Conservation (phyloP, 37 sponge, comb jelly and placozoan species). For the Bolinopsis microptera region DNA sequence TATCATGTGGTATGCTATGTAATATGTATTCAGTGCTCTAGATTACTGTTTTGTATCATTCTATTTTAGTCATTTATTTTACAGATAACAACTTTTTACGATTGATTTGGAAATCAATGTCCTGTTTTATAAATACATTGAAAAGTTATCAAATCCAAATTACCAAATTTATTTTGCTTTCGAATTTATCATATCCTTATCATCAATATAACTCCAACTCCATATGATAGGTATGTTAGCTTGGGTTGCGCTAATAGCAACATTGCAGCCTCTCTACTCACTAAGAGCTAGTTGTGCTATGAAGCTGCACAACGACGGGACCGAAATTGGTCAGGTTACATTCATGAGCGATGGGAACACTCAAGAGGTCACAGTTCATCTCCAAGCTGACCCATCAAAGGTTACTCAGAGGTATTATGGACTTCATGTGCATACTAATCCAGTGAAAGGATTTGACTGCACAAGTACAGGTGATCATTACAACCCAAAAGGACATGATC, state of each 20-base stretch:
- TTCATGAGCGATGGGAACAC: not conserved
- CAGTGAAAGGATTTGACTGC: not conserved
- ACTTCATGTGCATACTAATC: not conserved
- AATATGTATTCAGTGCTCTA: too few relatives aligned
- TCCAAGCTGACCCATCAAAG: not conserved
- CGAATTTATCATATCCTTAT: too few relatives aligned
- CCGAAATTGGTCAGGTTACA: not conserved
- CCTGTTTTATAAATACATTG: too few relatives aligned
- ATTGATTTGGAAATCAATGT: too few relatives aligned
- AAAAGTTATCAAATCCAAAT: too few relatives aligned
- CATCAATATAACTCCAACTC: too few relatives aligned
- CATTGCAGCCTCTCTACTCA: not conserved
- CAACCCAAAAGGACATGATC: not conserved
- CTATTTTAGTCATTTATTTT: too few relatives aligned
- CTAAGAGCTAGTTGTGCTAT: not conserved
- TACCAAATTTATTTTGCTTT: too few relatives aligned
- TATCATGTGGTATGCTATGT: too few relatives aligned
- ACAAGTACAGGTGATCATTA: not conserved
- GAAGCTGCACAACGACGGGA: not conserved
- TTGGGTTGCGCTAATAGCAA: not conserved
- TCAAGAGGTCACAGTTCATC: not conserved
- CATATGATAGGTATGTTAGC: not conserved
- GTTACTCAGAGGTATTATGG: not conserved
- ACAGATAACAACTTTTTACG: too few relatives aligned
- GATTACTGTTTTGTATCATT: too few relatives aligned